phyloP scores from a whole-genome alignment of 2,797 vertebrate genomes.

The Melanotaenia trifasciata region DNA sequence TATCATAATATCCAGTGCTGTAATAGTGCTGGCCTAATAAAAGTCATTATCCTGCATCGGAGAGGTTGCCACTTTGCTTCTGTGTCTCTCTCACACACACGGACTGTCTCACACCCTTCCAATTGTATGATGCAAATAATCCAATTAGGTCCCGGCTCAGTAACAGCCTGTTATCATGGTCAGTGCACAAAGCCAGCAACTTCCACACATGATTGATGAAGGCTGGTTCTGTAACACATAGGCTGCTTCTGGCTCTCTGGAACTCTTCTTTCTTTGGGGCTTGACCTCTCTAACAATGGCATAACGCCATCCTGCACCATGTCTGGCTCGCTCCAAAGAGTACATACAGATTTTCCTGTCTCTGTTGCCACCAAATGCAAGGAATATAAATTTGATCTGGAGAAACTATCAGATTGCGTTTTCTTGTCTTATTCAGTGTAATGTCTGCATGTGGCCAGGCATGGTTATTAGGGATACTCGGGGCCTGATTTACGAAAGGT shows the following conservation, averaged over 20 bases:
- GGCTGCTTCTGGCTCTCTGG: slow-evolving; percentile 30
- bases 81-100: slow-evolving; percentile 1
- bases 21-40: slow-evolving; percentile 69
- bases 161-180: slow-evolving; percentile 80
- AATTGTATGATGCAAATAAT: slow-evolving; percentile 81
- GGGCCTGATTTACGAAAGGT: too few relatives aligned
- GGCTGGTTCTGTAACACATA: slow-evolving; percentile 62
- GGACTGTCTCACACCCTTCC: slow-evolving; percentile 44
- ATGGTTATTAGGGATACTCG: background rate
- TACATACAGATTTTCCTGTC: slow-evolving; percentile 19
- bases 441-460: slow-evolving; percentile 5
- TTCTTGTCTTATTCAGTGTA: slow-evolving; percentile 2
- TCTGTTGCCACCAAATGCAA: slow-evolving; percentile 19
- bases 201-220: slow-evolving; percentile 68
- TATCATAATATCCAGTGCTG: slow-evolving; percentile 59
- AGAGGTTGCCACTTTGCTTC: slow-evolving; percentile 50
- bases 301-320: slow-evolving; percentile 44
- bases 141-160: slow-evolving; percentile 77
- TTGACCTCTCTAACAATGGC: slow-evolving; percentile 68
- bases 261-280: slow-evolving; percentile 41
- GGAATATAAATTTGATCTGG: slow-evolving; percentile 24
- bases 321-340: slow-evolving; percentile 52
- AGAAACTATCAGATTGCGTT: slow-evolving; percentile 31
- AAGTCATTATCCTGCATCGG: slow-evolving; percentile 70
- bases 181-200: slow-evolving; percentile 75